Base-by-base conservation (phyloP, 2,797 vertebrate species). In the Tarsius wallacei region DNA sequence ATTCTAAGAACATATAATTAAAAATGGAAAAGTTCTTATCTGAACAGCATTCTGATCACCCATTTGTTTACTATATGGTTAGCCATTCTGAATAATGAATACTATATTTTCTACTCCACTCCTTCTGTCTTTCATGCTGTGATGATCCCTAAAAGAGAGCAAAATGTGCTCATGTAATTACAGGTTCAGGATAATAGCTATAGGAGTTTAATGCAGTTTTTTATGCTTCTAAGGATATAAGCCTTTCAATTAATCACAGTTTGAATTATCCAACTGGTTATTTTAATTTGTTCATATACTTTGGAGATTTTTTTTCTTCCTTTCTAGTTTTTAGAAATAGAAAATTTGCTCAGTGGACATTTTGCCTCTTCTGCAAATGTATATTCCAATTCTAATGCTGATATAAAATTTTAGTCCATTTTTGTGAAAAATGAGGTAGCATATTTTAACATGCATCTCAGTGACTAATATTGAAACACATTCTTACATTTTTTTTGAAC, bases 231-330 rank as follows among this genome's bases (percentile, higher is more conserved):
- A 93, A 78, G 42, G 51, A 15, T 96, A 76, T 97, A 98, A 97
- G 96, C 19, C 31, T 96, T 57, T 96, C 53, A 97, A 89, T 98
- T 98, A 98, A 94, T 98, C 98, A 95, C 55, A 97, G 47, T 95
- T 96, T 73, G 94, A 98, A 96, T 98, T 96, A 96, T 93, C 51
- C 92, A 97, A 68, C 51, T 92, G 55, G 19, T 93, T 97, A 96
- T 98, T 98, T 98, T 96, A 98, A 97, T 91, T 92, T 97, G 9
- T 76, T 98, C 66, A 91, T 98, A 73, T 88, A 8, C 24, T 84
- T 71, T 91, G 61, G 59, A 95, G 1, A 42, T 51, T 87, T 95
- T 91, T 84, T 92, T 89, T 3, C 51, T 84, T 28, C 77, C 16
- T n/a, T 95, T 81, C 90, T 96, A 91, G 85, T 94, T 36, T 42